These are phyloP conservation scores for Glareola pratincola DNA, from an alignment of 2,113 vertebrate genomes.

Conservation along the genomic window DNA sequence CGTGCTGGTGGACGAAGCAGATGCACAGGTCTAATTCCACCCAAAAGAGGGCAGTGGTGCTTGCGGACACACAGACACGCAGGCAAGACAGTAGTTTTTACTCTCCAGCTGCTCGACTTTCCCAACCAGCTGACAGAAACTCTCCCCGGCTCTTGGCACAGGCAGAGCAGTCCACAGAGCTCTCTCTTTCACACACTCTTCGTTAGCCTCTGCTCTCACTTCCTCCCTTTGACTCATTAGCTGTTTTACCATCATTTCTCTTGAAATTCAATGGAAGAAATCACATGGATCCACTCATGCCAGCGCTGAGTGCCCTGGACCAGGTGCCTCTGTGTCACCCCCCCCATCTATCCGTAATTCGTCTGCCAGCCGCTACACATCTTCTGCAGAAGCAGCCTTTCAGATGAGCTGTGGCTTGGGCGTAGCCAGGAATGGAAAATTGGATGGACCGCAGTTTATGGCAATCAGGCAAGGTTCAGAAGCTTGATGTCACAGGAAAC, in stretches of 20 bases:
- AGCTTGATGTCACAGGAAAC: constrained; percentile 63
- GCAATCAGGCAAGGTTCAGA: constrained; percentile 17
- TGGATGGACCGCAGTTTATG: not conserved
- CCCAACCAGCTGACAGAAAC: constrained; percentile 32
- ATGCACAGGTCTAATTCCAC: not conserved
- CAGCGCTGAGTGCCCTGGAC: not conserved
- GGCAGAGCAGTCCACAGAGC: not conserved
- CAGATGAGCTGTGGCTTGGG: constrained; percentile 20
- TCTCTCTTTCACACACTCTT: constrained; percentile 27
- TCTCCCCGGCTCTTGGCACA: constrained; percentile 17
- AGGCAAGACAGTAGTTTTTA: not conserved
- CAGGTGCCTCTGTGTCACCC: not conserved
- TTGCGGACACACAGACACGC: not conserved
- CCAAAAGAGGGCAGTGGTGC: constrained; percentile 56
- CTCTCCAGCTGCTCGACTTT: constrained; percentile 9
- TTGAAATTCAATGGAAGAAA: not conserved
- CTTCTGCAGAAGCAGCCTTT: constrained; percentile 7
- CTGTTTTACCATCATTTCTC: constrained; percentile 9
- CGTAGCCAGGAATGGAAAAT: constrained; percentile 20
- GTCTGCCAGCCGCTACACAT: not conserved
- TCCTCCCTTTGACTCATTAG: constrained; percentile 38
- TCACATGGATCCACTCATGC: not conserved
- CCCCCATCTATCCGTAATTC: not conserved
- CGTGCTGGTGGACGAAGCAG: not conserved
- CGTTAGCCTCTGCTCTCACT: constrained; percentile 26